Evolutionary conservation across 2,797 vertebrate genomes (phyloP), one percentile per base, ranked within the genome.

Genomic region (Sebastes goodei): DNA sequence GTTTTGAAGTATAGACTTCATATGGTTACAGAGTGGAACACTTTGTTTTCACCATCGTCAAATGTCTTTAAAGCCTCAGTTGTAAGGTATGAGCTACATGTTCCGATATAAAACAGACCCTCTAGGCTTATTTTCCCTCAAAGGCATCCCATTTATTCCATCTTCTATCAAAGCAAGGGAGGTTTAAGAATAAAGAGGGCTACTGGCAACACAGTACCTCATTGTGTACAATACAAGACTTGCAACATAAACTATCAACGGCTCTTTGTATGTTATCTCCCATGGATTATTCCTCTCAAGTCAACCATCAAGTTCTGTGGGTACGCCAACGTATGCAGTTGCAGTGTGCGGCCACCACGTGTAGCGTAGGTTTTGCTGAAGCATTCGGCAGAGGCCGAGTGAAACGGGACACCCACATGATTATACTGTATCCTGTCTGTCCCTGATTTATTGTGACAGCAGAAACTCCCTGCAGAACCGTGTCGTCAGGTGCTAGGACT

Each of bases 371-470:
- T 73, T 88, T 80, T 59, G 75, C 82, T 52, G 65, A 83, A 83
- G 83, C 64, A 4, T 82, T 86, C 49, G 76, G 93, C 87, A 88
- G 71, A 80, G 90, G 82, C 90, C 63, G 82, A 72, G 92, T 1
- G 88, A 91, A 96, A 94, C 70, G 4, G 77, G 87, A 93, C 92
- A 90, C 91, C 71, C 56, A 49, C 74, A 33, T 89, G 93, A 94
- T 94, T 93, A 93, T 79, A 89, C 90, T 87, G 90, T 87, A 93
- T 91, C 93, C 92, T 82, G 87, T 88, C 83, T 80, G 88, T 63
- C 46, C 71, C 81, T 91, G 93, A 95, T 94, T 94, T 94, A 94
- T 90, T 92, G 86, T 94, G 93, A 94, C 93, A 93, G 92, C 91
- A 87, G 85, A 87, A 92, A 90, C 91, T 93, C 92, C 91, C 93